Conservation (phyloP, 2,888 invertebrate species). For the Hydrotaea cyrtoneurina region DNA sequence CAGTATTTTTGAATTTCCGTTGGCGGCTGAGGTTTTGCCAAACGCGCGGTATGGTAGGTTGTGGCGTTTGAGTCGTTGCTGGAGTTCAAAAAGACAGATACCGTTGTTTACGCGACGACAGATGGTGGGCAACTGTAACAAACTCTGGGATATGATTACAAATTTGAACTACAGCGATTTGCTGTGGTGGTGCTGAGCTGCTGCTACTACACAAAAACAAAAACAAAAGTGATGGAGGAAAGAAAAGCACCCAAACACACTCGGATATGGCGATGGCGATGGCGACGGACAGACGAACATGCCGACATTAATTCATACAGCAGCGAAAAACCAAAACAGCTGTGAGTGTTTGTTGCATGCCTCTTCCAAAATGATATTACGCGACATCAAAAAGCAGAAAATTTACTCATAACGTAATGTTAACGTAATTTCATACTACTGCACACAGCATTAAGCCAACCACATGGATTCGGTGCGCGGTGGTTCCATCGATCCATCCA, state of each 20-base stretch:
- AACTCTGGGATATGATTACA: constrained; percentile 65
- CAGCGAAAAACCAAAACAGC: constrained; percentile 47
- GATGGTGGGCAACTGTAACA: constrained; percentile 68
- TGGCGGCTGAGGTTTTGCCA: constrained; percentile 9
- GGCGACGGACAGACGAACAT: constrained; percentile 46
- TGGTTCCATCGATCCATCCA: constrained; percentile 38
- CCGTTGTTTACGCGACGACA: constrained; percentile 67
- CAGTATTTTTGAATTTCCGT: constrained; percentile 21
- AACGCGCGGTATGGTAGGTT: not conserved
- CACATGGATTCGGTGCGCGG: constrained; percentile 27
- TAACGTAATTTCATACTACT: constrained; percentile 53
- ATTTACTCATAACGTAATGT: constrained; percentile 64
- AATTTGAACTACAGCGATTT: constrained; percentile 65
- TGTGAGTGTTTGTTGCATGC: constrained; percentile 63
- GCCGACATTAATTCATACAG: constrained; percentile 69
- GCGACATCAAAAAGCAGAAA: constrained; percentile 55
- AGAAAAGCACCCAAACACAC: constrained; percentile 56
- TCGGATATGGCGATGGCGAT: not conserved
- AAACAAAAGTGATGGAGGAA: constrained; percentile 69
- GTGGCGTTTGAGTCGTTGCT: not conserved
- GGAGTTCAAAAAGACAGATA: constrained; percentile 50
- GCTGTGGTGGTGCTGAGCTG: constrained; percentile 17
- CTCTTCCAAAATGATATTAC: constrained; percentile 60
- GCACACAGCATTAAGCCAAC: not conserved
- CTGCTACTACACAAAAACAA: not conserved